phyloP scores from a whole-genome alignment of 2,113 vertebrate genomes.

The cat (Felis catus) region F.catus_Fca126_mat1.0 CM031420.1:119298501-119299000 shows the following conservation, averaged over 20 bases:
- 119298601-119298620: neutral
- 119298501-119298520: neutral
- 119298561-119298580: neutral
- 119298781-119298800: neutral
- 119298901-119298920: neutral
- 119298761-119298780: neutral
- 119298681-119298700: neutral
- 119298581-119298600: neutral
- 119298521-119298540: neutral
- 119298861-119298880: neutral
- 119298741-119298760: neutral
- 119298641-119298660: neutral
- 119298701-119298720: neutral
- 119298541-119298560: neutral
- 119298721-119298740: neutral
- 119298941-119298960: neutral
- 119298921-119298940: neutral
- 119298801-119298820: neutral
- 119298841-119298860: neutral
- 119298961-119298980: neutral
- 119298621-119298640: neutral
- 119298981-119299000: neutral
- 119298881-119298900: neutral
- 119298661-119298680: neutral
- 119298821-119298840: neutral